These are phyloP conservation scores for Nothocercus julius DNA, from an alignment of 2,113 vertebrate genomes.

Conservation along the genomic window DNA sequence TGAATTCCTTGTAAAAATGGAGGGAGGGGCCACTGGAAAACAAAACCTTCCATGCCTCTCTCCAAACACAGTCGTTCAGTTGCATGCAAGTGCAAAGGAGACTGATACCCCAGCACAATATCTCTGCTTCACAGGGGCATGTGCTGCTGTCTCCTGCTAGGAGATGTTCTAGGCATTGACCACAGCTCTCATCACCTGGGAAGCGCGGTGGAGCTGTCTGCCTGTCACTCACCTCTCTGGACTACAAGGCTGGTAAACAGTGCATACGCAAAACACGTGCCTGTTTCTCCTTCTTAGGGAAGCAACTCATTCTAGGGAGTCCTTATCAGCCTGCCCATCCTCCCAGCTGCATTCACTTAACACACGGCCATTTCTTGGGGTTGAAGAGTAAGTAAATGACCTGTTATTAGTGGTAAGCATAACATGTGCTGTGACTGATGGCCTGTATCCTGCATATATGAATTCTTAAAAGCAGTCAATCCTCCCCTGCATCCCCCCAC, in stretches of 20 bases:
- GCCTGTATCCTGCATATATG: neutral
- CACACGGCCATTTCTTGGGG: neutral
- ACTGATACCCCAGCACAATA: neutral
- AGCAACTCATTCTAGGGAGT: neutral
- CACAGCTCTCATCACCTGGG: neutral
- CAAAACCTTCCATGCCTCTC: neutral
- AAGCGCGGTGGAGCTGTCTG: fast-evolving
- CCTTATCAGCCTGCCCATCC: neutral
- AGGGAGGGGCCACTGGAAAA: neutral
- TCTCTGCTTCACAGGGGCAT: neutral
- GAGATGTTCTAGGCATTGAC: neutral
- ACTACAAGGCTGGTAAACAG: neutral
- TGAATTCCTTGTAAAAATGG: neutral
- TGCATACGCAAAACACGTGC: fast-evolving
- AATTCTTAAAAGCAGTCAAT: neutral
- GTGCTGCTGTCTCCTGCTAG: neutral
- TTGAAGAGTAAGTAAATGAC: neutral
- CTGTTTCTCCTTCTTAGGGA: neutral
- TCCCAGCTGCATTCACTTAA: neutral
- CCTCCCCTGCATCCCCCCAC: neutral
- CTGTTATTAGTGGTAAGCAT: neutral
- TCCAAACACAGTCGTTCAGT: neutral
- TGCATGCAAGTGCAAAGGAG: neutral
- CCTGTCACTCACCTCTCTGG: neutral
- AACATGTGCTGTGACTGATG: neutral